Evolutionary conservation across 2,113 vertebrate genomes (phyloP).

Genomic region (Morphnarchus princeps): DNA sequence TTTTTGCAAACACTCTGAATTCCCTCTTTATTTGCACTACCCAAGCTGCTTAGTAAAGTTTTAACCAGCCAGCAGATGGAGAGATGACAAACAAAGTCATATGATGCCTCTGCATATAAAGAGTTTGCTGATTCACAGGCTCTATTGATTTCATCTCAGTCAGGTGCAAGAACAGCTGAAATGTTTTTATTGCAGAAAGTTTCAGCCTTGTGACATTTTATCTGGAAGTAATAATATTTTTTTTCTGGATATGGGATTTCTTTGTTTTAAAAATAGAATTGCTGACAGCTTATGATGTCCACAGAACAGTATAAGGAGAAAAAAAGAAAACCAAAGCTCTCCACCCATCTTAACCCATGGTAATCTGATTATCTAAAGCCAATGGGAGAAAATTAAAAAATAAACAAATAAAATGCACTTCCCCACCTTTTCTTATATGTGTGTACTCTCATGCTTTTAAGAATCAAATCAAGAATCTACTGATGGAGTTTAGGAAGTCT

Average conservation of each 20-base stretch:
- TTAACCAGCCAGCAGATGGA: slow-evolving; percentile 11
- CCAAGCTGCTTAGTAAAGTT: neutral
- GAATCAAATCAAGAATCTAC: neutral
- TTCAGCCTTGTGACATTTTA: neutral
- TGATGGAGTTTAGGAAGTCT: neutral
- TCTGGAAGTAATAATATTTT: neutral
- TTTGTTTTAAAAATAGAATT: neutral
- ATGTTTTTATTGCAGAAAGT: neutral
- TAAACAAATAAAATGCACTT: neutral
- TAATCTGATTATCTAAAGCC: neutral
- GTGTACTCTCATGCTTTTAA: neutral
- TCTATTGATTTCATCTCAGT: neutral
- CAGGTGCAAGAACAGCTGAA: slow-evolving; percentile 31
- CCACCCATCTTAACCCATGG: neutral
- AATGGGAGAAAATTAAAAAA: neutral
- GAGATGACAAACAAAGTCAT: neutral
- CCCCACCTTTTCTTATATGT: neutral
- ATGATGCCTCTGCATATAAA: neutral
- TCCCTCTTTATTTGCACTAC: neutral
- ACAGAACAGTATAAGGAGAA: neutral
- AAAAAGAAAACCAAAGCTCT: neutral
- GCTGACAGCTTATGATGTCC: neutral
- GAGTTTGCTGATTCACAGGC: neutral
- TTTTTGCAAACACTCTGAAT: neutral
- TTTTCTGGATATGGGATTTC: neutral